These are phyloP conservation scores for Coelinius sp. DNA, from an alignment of 2,888 invertebrate species.

Conservation along the genomic window DNA sequence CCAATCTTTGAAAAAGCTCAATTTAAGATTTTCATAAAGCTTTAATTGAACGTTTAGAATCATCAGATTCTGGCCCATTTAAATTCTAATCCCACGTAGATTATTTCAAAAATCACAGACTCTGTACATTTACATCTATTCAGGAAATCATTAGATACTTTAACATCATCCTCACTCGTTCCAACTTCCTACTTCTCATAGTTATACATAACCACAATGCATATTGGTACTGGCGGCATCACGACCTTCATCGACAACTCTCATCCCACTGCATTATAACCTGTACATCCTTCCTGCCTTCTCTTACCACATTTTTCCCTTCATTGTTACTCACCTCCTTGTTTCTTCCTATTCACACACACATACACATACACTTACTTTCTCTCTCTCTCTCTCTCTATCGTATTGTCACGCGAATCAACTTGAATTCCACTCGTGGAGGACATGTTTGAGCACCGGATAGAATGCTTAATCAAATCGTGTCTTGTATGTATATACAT, in stretches of 20 bases:
- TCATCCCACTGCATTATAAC: constrained; percentile 25
- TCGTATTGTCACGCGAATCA: constrained; percentile 26
- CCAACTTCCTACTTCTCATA: not conserved
- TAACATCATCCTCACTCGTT: constrained; percentile 27
- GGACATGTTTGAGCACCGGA: constrained; percentile 62
- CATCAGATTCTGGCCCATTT: too few relatives aligned
- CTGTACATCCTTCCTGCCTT: constrained; percentile 31
- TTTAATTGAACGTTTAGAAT: too few relatives aligned
- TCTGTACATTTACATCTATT: not conserved
- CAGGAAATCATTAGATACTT: constrained; percentile 24
- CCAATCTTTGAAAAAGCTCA: too few relatives aligned
- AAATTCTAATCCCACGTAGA: too few relatives aligned
- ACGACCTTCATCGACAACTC: constrained; percentile 54
- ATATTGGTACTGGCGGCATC: constrained; percentile 63
- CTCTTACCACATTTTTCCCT: constrained; percentile 31
- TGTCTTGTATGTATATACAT: constrained; percentile 63
- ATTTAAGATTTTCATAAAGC: too few relatives aligned
- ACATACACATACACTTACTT: not conserved
- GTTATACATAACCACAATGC: constrained; percentile 36
- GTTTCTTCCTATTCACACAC: not conserved
- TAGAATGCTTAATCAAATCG: constrained; percentile 68
- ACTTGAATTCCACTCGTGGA: constrained; percentile 35
- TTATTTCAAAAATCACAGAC: not conserved
- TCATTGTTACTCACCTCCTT: constrained; percentile 33
- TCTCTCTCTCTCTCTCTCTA: constrained; percentile 11